Conservation (phyloP, 2,888 invertebrate genomes). For the Lepidocyrtinus sp. region DNA sequence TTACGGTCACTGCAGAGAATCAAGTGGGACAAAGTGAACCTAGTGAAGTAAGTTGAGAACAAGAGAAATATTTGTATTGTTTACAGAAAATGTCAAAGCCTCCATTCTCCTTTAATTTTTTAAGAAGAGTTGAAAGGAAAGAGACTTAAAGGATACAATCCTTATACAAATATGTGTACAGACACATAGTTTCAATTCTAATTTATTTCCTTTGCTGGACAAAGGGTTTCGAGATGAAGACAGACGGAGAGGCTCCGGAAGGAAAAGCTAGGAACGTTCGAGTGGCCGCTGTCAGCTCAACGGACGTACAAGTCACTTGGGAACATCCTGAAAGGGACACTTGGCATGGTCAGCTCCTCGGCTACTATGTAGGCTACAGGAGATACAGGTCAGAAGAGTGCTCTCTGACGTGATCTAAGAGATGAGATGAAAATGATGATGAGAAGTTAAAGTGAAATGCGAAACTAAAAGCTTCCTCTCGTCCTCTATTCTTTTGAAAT, state of each 20-base stretch:
- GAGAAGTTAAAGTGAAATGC: conserved; percentile 18
- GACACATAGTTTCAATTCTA: neutral
- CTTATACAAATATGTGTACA: neutral
- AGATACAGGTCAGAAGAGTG: conserved; percentile 67
- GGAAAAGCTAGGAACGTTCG: conserved; percentile 72
- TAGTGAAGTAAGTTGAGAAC: conserved; percentile 71
- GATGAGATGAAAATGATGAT: neutral
- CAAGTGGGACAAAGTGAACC: conserved; percentile 73
- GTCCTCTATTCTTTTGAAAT: neutral
- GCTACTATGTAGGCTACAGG: conserved; percentile 71
- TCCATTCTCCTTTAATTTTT: too few relatives aligned
- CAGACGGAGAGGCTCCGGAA: conserved; percentile 71
- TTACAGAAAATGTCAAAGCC: too few relatives aligned
- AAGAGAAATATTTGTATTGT: too few relatives aligned
- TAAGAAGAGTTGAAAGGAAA: too few relatives aligned
- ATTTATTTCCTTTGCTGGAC: conserved; percentile 22
- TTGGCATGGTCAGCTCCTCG: conserved; percentile 72
- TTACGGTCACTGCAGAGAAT: conserved; percentile 73
- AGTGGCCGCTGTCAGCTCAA: conserved; percentile 72
- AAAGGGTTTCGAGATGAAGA: conserved; percentile 68
- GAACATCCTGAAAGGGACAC: conserved; percentile 69
- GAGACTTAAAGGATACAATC: too few relatives aligned
- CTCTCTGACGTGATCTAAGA: too few relatives aligned
- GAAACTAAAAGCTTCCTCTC: conserved; percentile 35
- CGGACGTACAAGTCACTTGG: conserved; percentile 71